These are phyloP conservation scores for Pegoplata infirma DNA, from an alignment of 2,888 invertebrate genomes.

Conservation along the genomic window DNA sequence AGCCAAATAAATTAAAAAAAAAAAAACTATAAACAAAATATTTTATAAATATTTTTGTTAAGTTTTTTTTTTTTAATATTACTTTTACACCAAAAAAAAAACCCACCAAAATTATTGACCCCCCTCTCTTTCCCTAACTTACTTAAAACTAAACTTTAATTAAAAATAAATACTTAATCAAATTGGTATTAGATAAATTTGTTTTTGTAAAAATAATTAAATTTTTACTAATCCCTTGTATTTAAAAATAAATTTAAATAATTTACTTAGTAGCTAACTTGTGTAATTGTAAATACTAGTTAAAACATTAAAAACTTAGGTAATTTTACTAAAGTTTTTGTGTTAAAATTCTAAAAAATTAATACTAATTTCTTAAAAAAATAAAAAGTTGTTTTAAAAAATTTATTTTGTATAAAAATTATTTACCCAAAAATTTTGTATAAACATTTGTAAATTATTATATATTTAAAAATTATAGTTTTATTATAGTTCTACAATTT, in stretches of 20 bases:
- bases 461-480: neutral
- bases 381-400: slow-evolving; percentile 55
- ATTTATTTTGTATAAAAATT: slow-evolving; percentile 11
- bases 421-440: slow-evolving; percentile 64
- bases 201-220: slow-evolving; percentile 23
- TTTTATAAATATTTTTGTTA: no score
- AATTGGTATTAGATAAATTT: slow-evolving; percentile 48
- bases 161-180: slow-evolving; percentile 25
- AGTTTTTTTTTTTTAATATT: slow-evolving; percentile 17
- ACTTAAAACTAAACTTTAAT: slow-evolving; percentile 23
- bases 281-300: slow-evolving; percentile 55
- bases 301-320: slow-evolving; percentile 20
- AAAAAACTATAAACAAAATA: slow-evolving; percentile 12
- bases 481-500: neutral
- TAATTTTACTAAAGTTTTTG: slow-evolving; percentile 25
- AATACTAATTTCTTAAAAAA: slow-evolving; percentile 41
- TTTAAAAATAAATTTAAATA: slow-evolving; percentile 17
- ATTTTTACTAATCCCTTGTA: slow-evolving; percentile 38
- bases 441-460: slow-evolving; percentile 67
- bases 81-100: slow-evolving; percentile 39
- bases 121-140: slow-evolving; percentile 35
- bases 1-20: slow-evolving; percentile 51
- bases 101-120: slow-evolving; percentile 44
- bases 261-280: slow-evolving; percentile 52
- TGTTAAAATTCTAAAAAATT: slow-evolving; percentile 32